Conservation (phyloP, 2,113 vertebrate genomes). For the Edolisoma coerulescens region DNA sequence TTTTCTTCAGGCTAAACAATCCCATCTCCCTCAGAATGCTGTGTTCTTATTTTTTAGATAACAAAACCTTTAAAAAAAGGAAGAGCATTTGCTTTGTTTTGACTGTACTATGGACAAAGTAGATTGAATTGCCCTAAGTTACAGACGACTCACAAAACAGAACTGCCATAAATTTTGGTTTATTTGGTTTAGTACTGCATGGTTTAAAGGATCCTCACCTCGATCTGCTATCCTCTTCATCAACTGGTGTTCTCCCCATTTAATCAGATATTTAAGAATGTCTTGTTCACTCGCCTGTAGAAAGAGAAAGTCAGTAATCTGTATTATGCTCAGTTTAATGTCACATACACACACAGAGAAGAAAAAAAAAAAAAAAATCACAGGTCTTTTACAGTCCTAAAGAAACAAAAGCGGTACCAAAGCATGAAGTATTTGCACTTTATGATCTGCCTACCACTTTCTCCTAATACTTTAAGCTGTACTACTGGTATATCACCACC, state of each 20-base stretch:
- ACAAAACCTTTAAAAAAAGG: not conserved
- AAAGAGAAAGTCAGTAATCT: not conserved
- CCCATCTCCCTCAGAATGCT: not conserved
- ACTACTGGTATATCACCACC: not conserved
- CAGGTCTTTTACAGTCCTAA: not conserved
- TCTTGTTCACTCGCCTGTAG: conserved; percentile 97
- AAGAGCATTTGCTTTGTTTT: not conserved
- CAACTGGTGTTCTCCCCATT: conserved; percentile 98
- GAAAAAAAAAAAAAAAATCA: not conserved
- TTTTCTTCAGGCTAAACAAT: not conserved
- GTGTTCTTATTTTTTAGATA: not conserved
- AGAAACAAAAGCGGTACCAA: not conserved
- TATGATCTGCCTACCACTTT: not conserved
- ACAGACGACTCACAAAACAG: not conserved
- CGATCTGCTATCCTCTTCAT: conserved; percentile 99
- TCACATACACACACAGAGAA: not conserved
- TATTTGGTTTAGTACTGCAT: not conserved
- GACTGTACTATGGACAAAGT: not conserved
- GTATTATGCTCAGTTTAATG: not conserved
- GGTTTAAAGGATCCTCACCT: conserved; percentile 77
- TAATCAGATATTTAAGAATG: conserved; percentile 96
- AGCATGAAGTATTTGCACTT: not conserved
- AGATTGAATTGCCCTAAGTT: not conserved
- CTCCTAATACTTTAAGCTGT: not conserved
- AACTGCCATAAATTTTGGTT: not conserved